A percentile compares a stretch with the other conserved stretches of the same genome.
These are phyloP conservation scores for Megalonaias nervosa DNA, from an alignment of 1,140 invertebrate genomes.

Conservation along the genomic window DNA sequence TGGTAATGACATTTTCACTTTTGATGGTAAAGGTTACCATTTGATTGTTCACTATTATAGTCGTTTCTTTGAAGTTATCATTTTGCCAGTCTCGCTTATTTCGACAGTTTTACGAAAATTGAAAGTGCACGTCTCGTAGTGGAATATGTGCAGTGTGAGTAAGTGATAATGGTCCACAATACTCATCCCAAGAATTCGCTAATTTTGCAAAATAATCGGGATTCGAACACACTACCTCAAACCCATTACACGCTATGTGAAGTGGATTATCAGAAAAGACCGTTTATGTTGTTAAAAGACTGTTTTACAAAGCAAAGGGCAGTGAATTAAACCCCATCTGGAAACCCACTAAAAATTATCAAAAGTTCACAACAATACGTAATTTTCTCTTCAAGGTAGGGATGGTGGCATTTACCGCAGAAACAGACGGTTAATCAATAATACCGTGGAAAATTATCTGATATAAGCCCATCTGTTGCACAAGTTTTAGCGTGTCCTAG, in stretches of 20 bases:
- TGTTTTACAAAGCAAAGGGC: too few relatives aligned
- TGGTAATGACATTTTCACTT: neutral
- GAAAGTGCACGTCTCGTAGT: neutral
- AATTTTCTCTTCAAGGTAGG: too few relatives aligned
- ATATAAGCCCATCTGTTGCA: too few relatives aligned
- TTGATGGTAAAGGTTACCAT: neutral
- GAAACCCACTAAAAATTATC: too few relatives aligned
- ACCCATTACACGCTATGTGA: neutral
- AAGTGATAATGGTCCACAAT: slow-evolving; percentile 3
- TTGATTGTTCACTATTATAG: neutral
- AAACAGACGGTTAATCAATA: too few relatives aligned
- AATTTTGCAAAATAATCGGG: slow-evolving; percentile 7
- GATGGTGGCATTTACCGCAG: too few relatives aligned
- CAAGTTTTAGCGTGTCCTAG: too few relatives aligned
- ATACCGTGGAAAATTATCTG: too few relatives aligned
- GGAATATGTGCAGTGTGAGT: neutral
- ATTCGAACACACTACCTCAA: slow-evolving; percentile 4
- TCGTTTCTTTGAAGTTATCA: slow-evolving; percentile 1
- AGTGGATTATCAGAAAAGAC: too few relatives aligned
- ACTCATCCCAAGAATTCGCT: neutral
- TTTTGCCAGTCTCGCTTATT: neutral
- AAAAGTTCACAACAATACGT: too few relatives aligned
- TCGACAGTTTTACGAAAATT: neutral
- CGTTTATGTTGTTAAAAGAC: too few relatives aligned
- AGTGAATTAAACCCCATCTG: too few relatives aligned